A percentile compares a stretch with the other conserved stretches of the same genome.
These are phyloP conservation scores for Ceyx erithaca DNA, from an alignment of 2,797 vertebrate genomes.

Conservation along the genomic window DNA sequence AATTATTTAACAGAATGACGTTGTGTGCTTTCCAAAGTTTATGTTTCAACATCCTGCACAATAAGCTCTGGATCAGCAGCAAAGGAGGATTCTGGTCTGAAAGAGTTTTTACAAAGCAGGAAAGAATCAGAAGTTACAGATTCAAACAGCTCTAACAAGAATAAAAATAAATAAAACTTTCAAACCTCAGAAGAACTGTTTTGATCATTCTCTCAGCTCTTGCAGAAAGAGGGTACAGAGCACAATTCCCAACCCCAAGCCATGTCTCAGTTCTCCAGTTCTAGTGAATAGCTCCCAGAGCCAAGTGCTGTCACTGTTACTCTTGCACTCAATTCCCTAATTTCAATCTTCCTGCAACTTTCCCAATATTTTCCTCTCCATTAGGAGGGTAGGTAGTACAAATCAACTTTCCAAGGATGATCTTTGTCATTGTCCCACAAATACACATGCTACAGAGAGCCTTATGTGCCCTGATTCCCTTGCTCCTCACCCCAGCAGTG, in stretches of 20 bases:
- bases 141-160: neutral
- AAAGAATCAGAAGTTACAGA: neutral
- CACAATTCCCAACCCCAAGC: neutral
- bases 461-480: fast-evolving
- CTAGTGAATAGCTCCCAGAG: neutral
- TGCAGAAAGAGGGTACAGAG: neutral
- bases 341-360: neutral
- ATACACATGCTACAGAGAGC: neutral
- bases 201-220: neutral
- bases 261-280: neutral
- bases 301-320: neutral
- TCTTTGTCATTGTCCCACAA: neutral
- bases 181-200: too few relatives aligned
- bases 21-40: neutral
- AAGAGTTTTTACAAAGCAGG: neutral
- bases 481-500: neutral
- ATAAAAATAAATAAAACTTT: too few relatives aligned
- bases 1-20: neutral
- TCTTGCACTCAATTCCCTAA: neutral
- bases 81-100: neutral
- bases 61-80: neutral
- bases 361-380: neutral
- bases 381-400: neutral
- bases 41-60: neutral
- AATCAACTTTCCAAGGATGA: neutral